These are phyloP conservation scores for Romanogobio albipinnatus DNA, from an alignment of 2,113 vertebrate genomes.

Conservation along the genomic window DNA sequence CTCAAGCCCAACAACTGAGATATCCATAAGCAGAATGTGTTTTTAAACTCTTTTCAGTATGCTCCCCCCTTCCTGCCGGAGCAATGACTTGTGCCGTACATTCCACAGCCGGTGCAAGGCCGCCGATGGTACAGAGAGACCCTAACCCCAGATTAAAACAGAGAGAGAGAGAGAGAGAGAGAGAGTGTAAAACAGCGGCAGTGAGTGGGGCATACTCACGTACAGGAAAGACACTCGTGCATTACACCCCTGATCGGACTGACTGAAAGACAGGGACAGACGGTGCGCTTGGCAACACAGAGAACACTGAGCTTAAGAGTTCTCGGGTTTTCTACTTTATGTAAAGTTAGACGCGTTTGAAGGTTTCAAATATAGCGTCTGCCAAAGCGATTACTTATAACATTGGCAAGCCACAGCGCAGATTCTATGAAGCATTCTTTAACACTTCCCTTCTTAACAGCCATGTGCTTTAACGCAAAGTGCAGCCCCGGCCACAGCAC, in stretches of 20 bases:
- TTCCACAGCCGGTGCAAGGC: slow-evolving; percentile 67
- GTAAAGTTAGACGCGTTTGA: slow-evolving; percentile 66
- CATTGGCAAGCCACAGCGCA: slow-evolving; percentile 60
- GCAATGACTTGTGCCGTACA: slow-evolving; percentile 68
- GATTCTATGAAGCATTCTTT: slow-evolving; percentile 65
- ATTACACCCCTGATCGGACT: neutral
- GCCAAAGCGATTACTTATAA: slow-evolving; percentile 71
- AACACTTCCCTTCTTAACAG: slow-evolving; percentile 67
- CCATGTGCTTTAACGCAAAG: slow-evolving; percentile 58
- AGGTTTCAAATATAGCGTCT: slow-evolving; percentile 66
- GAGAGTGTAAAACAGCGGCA: neutral
- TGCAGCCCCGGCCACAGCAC: slow-evolving; percentile 60
- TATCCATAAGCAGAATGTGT: slow-evolving; percentile 30
- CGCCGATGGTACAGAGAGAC: slow-evolving; percentile 35
- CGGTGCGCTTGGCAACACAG: slow-evolving; percentile 27
- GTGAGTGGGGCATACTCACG: slow-evolving; percentile 28
- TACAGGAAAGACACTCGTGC: neutral
- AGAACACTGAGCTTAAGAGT: slow-evolving; percentile 59
- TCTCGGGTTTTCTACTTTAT: slow-evolving; percentile 66
- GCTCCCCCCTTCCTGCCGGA: slow-evolving; percentile 75
- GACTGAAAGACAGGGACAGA: slow-evolving; percentile 46
- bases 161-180: neutral
- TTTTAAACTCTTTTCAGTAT: slow-evolving; percentile 45
- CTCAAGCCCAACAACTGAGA: slow-evolving; percentile 36
- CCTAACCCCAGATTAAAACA: neutral